Conservation (phyloP, 2,888 invertebrate genomes). For the Koerneria pararmatus region DNA sequence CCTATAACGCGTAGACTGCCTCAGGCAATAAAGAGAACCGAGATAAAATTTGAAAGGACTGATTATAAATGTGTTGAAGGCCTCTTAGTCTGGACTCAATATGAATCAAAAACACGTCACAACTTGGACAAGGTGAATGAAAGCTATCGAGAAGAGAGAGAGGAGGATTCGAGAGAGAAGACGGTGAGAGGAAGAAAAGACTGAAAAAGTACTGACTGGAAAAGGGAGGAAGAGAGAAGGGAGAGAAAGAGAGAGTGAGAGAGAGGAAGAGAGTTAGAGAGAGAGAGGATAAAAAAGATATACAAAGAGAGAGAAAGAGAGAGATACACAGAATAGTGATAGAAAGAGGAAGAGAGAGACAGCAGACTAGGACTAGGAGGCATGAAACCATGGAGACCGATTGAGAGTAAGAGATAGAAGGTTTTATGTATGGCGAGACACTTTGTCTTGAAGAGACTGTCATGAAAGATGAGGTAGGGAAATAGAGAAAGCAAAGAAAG, state of each 20-base stretch:
- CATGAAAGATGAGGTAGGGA: background rate
- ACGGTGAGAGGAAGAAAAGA: background rate
- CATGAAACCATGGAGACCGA: constrained; percentile 25
- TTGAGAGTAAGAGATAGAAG: constrained; percentile 13
- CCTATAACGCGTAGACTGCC: too few species aligned
- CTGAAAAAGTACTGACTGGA: background rate
- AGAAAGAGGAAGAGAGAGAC: background rate
- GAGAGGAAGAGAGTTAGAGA: constrained; percentile 11
- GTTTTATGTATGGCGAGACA: background rate
- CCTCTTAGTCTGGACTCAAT: too few species aligned
- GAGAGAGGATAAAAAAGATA: constrained; percentile 14
- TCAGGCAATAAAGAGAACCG: too few species aligned
- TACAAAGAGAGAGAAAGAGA: constrained; percentile 11
- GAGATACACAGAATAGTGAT: background rate
- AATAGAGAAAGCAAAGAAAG: background rate
- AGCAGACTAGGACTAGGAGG: constrained; percentile 18
- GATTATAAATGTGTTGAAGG: too few species aligned
- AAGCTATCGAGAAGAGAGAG: too few species aligned
- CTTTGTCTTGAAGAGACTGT: background rate
- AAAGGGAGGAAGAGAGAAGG: background rate
- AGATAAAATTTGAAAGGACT: too few species aligned
- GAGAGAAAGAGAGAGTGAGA: constrained; percentile 14
- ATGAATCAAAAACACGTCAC: too few species aligned
- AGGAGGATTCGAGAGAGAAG: background rate
- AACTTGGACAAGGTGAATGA: too few species aligned